Percentiles rank a stretch among this genome's conserved stretches.
phyloP scores from a whole-genome alignment of 2,113 vertebrate species.

The Phocoena sinus region DNA sequence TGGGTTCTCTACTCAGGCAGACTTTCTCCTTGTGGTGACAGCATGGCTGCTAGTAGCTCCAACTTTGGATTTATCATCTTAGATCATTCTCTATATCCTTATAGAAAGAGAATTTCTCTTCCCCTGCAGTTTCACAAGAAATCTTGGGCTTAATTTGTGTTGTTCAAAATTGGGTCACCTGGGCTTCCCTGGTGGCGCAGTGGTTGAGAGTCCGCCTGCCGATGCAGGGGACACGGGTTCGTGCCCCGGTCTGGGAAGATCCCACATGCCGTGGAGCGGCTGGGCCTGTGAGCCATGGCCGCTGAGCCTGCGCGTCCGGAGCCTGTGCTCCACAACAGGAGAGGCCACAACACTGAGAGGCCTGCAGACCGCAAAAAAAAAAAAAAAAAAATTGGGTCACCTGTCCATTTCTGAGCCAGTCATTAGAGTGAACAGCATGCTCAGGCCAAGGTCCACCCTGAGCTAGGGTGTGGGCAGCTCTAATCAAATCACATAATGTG shows the following conservation, averaged over 20 bases:
- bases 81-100: not conserved
- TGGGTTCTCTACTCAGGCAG: not conserved
- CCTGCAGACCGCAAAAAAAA: too few species aligned
- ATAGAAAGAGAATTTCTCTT: not conserved
- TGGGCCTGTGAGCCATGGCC: too few species aligned
- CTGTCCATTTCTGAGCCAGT: not conserved
- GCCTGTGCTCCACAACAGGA: too few species aligned
- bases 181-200: too few species aligned
- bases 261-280: too few species aligned
- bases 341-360: too few species aligned
- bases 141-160: not conserved
- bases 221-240: too few species aligned
- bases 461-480: not conserved
- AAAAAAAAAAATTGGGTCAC: not conserved
- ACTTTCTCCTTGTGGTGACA: not conserved
- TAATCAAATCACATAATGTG: not conserved
- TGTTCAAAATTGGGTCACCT: not conserved
- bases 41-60: not conserved
- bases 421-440: not conserved
- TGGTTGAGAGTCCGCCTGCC: too few species aligned
- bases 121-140: not conserved
- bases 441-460: not conserved
- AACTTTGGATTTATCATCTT: not conserved
- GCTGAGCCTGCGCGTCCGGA: too few species aligned
- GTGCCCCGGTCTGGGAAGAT: too few species aligned